Conservation (phyloP, 2,888 invertebrate genomes). For the Apoda limacodes region DNA sequence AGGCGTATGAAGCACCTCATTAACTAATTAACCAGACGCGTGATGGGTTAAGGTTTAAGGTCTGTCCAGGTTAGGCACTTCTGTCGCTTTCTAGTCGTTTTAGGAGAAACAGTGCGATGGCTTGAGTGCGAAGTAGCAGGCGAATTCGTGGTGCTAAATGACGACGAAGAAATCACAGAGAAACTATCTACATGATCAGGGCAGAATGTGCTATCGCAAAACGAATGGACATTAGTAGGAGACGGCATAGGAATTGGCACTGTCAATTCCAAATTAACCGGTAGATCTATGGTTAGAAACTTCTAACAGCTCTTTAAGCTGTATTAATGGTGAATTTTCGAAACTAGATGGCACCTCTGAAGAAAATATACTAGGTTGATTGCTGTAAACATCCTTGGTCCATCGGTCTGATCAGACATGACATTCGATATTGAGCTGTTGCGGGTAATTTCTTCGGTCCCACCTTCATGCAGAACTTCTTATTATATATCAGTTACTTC, state of each 20-base stretch:
- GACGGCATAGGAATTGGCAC: constrained; percentile 16
- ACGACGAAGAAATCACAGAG: constrained; percentile 3
- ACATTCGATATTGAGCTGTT: too few relatives aligned
- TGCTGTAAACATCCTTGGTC: constrained; percentile 9
- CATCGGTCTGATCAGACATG: constrained; percentile 2
- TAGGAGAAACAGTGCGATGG: too few relatives aligned
- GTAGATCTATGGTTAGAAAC: constrained; percentile 7
- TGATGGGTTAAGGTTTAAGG: too few relatives aligned
- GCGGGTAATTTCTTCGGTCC: constrained; percentile 13
- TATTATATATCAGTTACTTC: background rate
- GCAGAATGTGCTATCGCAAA: constrained; percentile 8
- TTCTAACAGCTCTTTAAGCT: constrained; percentile 11
- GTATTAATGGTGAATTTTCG: constrained; percentile 10
- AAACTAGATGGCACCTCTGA: constrained; percentile 12
- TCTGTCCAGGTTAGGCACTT: constrained; percentile 16
- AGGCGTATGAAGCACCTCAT: too few relatives aligned
- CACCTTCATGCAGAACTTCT: constrained; percentile 10
- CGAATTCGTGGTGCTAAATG: constrained; percentile 4
- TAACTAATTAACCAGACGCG: too few relatives aligned
- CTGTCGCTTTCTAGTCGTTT: constrained; percentile 2
- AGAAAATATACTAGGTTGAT: constrained; percentile 12
- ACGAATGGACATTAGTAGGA: constrained; percentile 11
- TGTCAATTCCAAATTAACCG: constrained; percentile 10
- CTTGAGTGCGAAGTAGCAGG: constrained; percentile 4
- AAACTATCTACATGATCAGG: constrained; percentile 4